Base-by-base conservation (phyloP, 2,113 vertebrate species). In the Paedocypris sp. region DNA sequence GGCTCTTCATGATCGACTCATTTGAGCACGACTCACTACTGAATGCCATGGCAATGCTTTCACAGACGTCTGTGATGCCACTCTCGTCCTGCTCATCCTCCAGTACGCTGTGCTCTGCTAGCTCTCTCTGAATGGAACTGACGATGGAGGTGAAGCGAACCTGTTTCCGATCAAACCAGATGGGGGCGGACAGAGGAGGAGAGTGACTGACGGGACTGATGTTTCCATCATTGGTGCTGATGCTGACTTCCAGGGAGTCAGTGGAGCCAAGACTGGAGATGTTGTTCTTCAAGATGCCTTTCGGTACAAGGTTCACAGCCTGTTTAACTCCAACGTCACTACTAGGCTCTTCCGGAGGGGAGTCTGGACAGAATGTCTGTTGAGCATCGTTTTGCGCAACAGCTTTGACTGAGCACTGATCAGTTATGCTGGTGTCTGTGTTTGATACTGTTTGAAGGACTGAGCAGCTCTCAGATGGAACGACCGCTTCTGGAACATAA, bases 91-190 rank as follows among this genome's bases (percentile, higher is more conserved):
- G 51, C 31, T 41, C 64, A 1, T 68, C 11, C 4, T 90, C 85
- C 64, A 90, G 74, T 31, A 88, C 63, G 63, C 38, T 58, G 53
- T 82, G 75, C 36, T 89, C 82, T 51, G 68, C 80, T n/a, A 76
- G 48, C 72, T 88, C 83, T 46, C 39, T 56, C n/a, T 69, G 64
- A 6, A 57, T 75, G 53, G 70, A 66, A 35, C 49, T 33, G 2
- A 73, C 45, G 1, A 42, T 68, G 19, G 82, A 64, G 3, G 80
- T 87, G 62, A 90, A 92, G 36, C 86, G 85, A 68, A 90, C 89
- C 50, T 91, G 88, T 60, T 91, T 93, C 26, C 79, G 86, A 60
- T 91, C 89, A 39, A 72, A 39, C 2, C 75, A 81, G 15, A 54
- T 3, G 7, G 79, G 63, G 48, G 71, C 58, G 35, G 59, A 59